A percentile compares a stretch with the other conserved stretches of the same genome.
Evolutionary conservation across 2,113 vertebrate species (phyloP).

Genomic region (Dunckerocampus dactyliophorus): DNA sequence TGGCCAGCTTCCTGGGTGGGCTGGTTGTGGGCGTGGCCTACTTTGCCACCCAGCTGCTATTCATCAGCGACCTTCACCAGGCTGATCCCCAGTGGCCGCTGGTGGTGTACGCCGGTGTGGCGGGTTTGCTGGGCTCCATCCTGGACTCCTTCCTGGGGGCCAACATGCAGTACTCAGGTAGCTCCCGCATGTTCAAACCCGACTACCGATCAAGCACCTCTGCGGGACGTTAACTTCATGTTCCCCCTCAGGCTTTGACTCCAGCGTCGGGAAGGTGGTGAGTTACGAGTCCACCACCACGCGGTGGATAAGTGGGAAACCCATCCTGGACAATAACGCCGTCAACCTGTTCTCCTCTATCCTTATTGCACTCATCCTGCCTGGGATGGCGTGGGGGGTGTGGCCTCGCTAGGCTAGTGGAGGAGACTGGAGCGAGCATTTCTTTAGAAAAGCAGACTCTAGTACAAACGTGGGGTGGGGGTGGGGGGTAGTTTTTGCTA

Average conservation of each 20-base stretch:
- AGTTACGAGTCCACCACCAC: constrained; percentile 73
- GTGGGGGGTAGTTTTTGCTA: too few relatives aligned
- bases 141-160: constrained; percentile 93
- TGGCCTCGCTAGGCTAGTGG: constrained; percentile 73
- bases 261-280: constrained; percentile 83
- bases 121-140: constrained; percentile 89
- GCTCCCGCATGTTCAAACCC: too few relatives aligned
- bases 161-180: constrained; percentile 92
- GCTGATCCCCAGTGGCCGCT: constrained; percentile 92
- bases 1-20: constrained; percentile 86
- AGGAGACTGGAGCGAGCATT: too few relatives aligned
- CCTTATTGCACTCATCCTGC: constrained; percentile 82
- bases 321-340: constrained; percentile 91
- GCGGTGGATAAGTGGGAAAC: constrained; percentile 84
- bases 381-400: constrained; percentile 80
- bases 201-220: too few relatives aligned
- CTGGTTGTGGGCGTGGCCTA: constrained; percentile 80
- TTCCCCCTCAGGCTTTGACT: constrained; percentile 80
- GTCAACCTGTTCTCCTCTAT: constrained; percentile 95
- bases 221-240: too few relatives aligned
- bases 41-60: constrained; percentile 80
- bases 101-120: constrained; percentile 79
- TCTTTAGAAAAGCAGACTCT: background rate
- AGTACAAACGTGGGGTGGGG: background rate
- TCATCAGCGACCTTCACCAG: constrained; percentile 80